A percentile compares a stretch with the other conserved stretches of the same genome.
These are phyloP conservation scores for Chlorops oryzae DNA, from an alignment of 1,140 invertebrate species.

Conservation along the genomic window DNA sequence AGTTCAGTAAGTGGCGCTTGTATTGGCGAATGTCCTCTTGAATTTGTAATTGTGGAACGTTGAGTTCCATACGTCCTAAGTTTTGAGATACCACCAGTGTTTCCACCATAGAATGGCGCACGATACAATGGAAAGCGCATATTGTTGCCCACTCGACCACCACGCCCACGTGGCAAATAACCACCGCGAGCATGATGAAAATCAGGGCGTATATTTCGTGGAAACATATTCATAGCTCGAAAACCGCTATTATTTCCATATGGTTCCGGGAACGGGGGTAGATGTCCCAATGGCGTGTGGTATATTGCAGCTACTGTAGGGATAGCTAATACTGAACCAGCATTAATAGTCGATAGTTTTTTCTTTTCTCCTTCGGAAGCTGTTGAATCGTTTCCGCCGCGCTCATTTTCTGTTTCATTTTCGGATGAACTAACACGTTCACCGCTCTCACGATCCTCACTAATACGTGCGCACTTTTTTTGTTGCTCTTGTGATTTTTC, in stretches of 20 bases:
- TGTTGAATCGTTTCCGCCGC: too few species aligned
- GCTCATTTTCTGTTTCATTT: too few species aligned
- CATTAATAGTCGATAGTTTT: too few species aligned
- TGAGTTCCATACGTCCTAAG: too few species aligned
- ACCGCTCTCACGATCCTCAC: too few species aligned
- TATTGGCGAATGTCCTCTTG: conserved; percentile 13
- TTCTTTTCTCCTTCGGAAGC: too few species aligned
- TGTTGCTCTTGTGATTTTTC: too few species aligned
- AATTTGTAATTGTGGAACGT: conserved; percentile 7
- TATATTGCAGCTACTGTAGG: not conserved
- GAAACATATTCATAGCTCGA: conserved; percentile 12
- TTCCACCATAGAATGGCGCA: conserved; percentile 21
- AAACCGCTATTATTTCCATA: conserved; percentile 2
- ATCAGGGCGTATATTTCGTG: conserved; percentile 4
- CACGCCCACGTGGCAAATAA: conserved; percentile 15
- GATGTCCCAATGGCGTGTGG: too few species aligned
- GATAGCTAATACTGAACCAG: too few species aligned
- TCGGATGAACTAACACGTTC: too few species aligned
- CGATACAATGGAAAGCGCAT: conserved; percentile 16
- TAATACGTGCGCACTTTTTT: too few species aligned
- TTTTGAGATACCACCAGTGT: too few species aligned
- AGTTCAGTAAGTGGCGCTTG: conserved; percentile 4
- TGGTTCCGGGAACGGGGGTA: not conserved
- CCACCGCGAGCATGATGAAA: conserved; percentile 9
- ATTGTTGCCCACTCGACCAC: conserved; percentile 21